Base-by-base conservation (phyloP, 2,888 invertebrate genomes). In the Bruchidius siliquastri region DNA sequence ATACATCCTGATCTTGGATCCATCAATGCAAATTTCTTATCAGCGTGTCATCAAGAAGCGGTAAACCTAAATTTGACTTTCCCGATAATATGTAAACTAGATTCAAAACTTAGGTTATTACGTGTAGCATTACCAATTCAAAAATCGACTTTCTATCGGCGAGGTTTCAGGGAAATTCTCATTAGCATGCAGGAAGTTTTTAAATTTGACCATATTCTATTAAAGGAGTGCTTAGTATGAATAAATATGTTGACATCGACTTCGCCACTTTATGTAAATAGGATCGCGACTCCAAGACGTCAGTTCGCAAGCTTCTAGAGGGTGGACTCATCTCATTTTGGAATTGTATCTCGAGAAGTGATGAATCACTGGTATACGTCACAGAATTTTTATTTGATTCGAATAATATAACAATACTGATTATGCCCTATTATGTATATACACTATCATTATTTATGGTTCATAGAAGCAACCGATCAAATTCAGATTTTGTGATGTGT, bases 101-200 rank as follows among this genome's bases (percentile, higher is more conserved):
- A 76, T 74, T 73, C 77, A 73, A 71, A 78, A 78, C 77, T 78
- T 78, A 74, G 75, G 77, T 78, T 76, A 78, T 78, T 73, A 77
- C 70, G 21, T 71, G 74, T 70, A 77, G 18, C 76, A 77, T 77
- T 75, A 74, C 77, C 77, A 78, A 76, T 76, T 76, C 73, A 73
- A 76, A 76, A 77, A 76, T 76, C 71, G 77, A 75, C 76, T 75
- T 76, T 71, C 70, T 74, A 74, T 71, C 49, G 49, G 18, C 71
- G 72, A 76, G 74, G 73, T 75, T 75, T 73, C 71, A 73, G 72
- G 49, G 69, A 74, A 75, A 77, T 76, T 49, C 49, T 74, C 72
- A 75, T 77, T 76, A 76, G 68, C 74, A 77, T 77, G 77, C 77
- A 76, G 75, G 76, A 77, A 76, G 73, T 77, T 76, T 69, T 70